Evolutionary conservation across 1,140 invertebrate genomes (phyloP), one percentile per base, ranked within the genome.

Genomic region (Reticulitermes speratus): DNA sequence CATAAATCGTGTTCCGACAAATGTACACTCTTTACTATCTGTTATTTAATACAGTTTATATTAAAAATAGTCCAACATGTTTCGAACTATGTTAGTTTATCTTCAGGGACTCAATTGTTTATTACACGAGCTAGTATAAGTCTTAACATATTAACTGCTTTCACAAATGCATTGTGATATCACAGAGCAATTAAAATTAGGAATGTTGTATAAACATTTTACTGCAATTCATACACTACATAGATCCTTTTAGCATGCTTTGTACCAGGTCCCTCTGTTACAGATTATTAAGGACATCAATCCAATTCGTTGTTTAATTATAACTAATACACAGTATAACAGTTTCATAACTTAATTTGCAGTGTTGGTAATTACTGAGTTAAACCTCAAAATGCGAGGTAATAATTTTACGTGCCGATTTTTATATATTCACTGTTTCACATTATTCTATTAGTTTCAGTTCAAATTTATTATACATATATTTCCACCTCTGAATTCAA

Each of bases 351-450:
- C 65, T 75, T 75, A 75, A 75, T 75, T 75, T 75, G n/a, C 65
- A 75, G 65, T 75, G 65, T 30, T 75, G 65, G 65, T 75, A 75
- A 75, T 75, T 75, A 75, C n/a, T 75, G 65, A 75, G 65, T 30
- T 75, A 30, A 75, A 75, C 65, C 65, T 75, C 65, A 75, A 25
- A 75, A 30, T 75, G n/a, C 65, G 65, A 75, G 65, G n/a, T 75
- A 75, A 30, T 75, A 75, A 75, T 75, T 30, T 75, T 75, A 75
- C 25, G 25, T 12, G 25, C 14, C 25, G n/a, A 8, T 75, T 48
- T 11, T 75, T 75, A 38, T 30, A 75, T 30, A 30, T 30, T 75
- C 65, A 9, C n/a, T 75, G 65, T 30, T 30, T 59, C 55, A 59
- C 55, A 59, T 59, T 8, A 75, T 75, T 75, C 7, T 0, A 30